These are phyloP conservation scores for Silurus lanzhouensis DNA, from an alignment of 2,797 vertebrate species.

Conservation along the genomic window DNA sequence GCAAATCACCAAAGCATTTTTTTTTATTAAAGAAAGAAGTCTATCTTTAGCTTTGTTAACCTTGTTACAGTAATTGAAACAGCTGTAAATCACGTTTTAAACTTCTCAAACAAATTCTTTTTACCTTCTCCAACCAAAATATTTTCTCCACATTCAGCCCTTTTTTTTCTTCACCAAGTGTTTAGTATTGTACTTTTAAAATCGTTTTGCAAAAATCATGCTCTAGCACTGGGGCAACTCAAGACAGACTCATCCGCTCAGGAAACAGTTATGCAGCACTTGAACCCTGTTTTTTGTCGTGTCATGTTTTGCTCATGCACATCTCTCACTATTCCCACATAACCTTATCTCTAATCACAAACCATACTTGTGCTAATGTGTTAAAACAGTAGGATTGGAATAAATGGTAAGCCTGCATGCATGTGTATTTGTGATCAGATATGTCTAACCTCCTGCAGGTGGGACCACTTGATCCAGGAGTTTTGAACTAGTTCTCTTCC, in stretches of 20 bases:
- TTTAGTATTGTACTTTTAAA: neutral
- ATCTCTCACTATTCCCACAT: neutral
- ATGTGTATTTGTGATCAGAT: neutral
- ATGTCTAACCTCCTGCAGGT: conserved; percentile 92
- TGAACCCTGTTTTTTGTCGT: neutral
- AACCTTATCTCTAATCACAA: neutral
- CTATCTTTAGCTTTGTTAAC: too few species aligned
- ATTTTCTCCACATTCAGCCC: neutral
- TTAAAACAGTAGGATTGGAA: neutral
- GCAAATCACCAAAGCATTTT: neutral
- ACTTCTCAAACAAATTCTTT: neutral
- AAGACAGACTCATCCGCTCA: neutral
- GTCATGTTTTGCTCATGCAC: neutral
- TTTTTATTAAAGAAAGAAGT: neutral
- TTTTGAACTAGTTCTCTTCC: conserved; percentile 99
- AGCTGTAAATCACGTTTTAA: neutral
- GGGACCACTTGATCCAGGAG: conserved; percentile 97
- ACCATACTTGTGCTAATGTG: neutral
- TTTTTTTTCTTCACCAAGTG: neutral
- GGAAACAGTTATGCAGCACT: neutral
- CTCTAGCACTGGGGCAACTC: neutral
- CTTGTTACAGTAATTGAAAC: neutral
- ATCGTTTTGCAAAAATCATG: neutral
- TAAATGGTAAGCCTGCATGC: neutral
- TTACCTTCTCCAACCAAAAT: neutral